Percentiles rank a stretch among this genome's conserved stretches.
Evolutionary conservation across 1,140 invertebrate genomes (phyloP).

Genomic region (Octopus sinensis): DNA sequence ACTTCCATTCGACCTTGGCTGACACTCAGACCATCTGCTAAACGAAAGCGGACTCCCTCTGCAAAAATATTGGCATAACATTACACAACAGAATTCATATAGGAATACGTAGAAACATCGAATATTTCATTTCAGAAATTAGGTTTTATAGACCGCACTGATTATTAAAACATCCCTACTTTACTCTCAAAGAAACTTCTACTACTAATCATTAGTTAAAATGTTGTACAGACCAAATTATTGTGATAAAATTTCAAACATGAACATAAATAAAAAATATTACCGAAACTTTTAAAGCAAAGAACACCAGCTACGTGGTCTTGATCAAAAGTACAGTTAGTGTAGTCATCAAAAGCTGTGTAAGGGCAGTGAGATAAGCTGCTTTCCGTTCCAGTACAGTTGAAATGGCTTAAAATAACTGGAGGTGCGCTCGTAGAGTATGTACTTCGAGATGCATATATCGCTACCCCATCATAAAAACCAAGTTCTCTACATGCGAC

Average conservation of each 20-base stretch:
- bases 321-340: not conserved
- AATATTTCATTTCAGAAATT: too few species aligned
- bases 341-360: not conserved
- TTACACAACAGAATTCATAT: too few species aligned
- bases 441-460: not conserved
- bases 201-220: too few species aligned
- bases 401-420: slow-evolving; percentile 22
- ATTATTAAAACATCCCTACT: too few species aligned
- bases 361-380: slow-evolving; percentile 25
- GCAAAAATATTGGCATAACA: not conserved
- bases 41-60: not conserved
- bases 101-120: too few species aligned
- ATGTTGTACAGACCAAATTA: too few species aligned
- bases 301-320: not conserved
- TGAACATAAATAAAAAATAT: too few species aligned
- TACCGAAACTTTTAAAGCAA: not conserved
- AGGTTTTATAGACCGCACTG: too few species aligned
- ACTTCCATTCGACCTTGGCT: slow-evolving; percentile 59
- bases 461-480: slow-evolving; percentile 28
- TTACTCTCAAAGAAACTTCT: too few species aligned
- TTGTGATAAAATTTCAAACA: too few species aligned
- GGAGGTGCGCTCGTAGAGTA: not conserved
- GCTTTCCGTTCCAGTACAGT: slow-evolving; percentile 30
- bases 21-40: not conserved
- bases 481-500: slow-evolving; percentile 70